Base-by-base conservation (phyloP, 2,888 invertebrate species). In the Drosophila gaucha region DNA sequence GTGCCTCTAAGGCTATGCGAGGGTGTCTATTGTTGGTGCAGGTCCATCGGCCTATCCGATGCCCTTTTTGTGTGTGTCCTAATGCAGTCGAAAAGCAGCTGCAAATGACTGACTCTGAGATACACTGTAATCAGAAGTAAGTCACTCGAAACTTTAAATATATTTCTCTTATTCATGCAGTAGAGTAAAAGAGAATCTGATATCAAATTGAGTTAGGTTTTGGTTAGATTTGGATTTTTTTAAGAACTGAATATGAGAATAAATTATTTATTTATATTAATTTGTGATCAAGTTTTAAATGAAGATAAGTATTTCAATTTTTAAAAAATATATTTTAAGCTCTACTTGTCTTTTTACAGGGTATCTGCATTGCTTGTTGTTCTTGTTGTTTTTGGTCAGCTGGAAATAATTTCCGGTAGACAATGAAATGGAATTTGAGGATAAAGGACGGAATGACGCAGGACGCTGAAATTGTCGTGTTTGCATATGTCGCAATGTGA, bases 391-490 rank as follows among this genome's bases (percentile, higher is more conserved):
- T 60, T 54, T 69, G 70, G 33, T 16, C 56, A 66, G 62, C 64
- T 74, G 80, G 52, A 82, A 84, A 82, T 82, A 82, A 82, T 82
- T 82, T 82, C 85, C 82, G 82, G 78, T 67, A 67, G 74, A 71
- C 71, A 70, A 80, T 74, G 60, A 64, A 60, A 67, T 57, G 63
- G 52, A 58, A 64, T 60, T 66, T 55, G 65, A 54, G 55, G 58
- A 58, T 41, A 67, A 52, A 56, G 55, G 58, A 44, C 49, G 52
- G 52, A 43, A 68, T 57, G 47, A 43, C 57, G 64, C 41, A 67
- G 58, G 66, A 74, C 52, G 50, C 51, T 46, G 51, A 84, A 80
- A 84, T 78, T 71, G 82, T 64, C 76, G 69, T 84, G 85, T 82
- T 84, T 82, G 82, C 85, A 82, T 82, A 84, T 84, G 82, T 82